Conservation (phyloP, 2,797 vertebrate species). For the Cebuella pygmaea region DNA sequence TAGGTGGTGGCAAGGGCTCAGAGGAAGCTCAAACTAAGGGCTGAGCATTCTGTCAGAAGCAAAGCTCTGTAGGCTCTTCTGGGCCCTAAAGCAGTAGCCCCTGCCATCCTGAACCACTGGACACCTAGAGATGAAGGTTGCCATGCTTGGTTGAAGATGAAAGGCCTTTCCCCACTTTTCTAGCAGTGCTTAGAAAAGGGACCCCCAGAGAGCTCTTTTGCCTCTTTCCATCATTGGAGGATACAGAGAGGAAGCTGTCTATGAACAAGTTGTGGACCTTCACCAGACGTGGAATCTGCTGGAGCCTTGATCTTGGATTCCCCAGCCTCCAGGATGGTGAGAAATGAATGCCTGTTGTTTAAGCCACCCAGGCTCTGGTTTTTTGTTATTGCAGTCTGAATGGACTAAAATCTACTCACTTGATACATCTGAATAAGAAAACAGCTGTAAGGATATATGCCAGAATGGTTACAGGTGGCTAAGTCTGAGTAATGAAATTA, state of each 20-base stretch:
- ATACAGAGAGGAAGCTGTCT: background rate
- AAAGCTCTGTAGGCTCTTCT: background rate
- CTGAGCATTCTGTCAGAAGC: background rate
- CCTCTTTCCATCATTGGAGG: background rate
- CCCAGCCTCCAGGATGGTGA: background rate
- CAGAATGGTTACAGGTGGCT: background rate
- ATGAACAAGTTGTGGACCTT: background rate
- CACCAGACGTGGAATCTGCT: background rate
- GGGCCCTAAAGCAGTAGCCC: background rate
- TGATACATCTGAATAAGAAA: background rate
- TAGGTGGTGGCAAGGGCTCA: background rate
- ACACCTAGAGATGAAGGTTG: background rate
- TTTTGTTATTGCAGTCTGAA: background rate
- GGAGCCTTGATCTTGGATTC: background rate
- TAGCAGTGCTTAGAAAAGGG: background rate
- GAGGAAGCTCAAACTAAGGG: background rate
- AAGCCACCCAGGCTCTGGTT: background rate
- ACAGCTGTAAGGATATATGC: background rate
- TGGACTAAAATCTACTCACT: background rate
- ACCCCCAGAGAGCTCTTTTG: background rate
- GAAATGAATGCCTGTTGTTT: background rate
- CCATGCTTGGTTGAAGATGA: background rate
- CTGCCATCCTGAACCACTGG: background rate
- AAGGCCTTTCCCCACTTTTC: background rate
- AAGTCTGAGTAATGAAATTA: background rate